Percentiles rank a stretch among this genome's conserved stretches.
phyloP scores from a whole-genome alignment of 2,113 vertebrate genomes.

The Bos taurus region ARS-UCD2.0 NC_037356.1:25711001-25711500 shows the following conservation, averaged over 20 bases:
- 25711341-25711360: constrained; percentile 44
- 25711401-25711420: constrained; percentile 63
- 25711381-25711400: constrained; percentile 81
- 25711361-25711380: constrained; percentile 55
- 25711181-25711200: constrained; percentile 78
- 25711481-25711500: background rate
- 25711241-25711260: constrained; percentile 67
- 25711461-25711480: constrained; percentile 75
- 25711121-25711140: constrained; percentile 81
- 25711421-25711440: constrained; percentile 82
- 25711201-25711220: constrained; percentile 84
- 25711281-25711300: background rate
- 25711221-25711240: constrained; percentile 82
- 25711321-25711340: constrained; percentile 21
- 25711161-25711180: constrained; percentile 82
- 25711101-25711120: constrained; percentile 86
- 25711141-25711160: constrained; percentile 88
- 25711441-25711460: constrained; percentile 62
- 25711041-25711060: constrained; percentile 65
- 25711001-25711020: constrained; percentile 33
- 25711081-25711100: constrained; percentile 76
- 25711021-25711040: constrained; percentile 49
- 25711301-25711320: background rate
- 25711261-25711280: constrained; percentile 44
- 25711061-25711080: constrained; percentile 75